Percentiles rank a stretch among this genome's conserved stretches.
Conservation (phyloP, 2,888 invertebrate species). For the Neria commutata region DNA sequence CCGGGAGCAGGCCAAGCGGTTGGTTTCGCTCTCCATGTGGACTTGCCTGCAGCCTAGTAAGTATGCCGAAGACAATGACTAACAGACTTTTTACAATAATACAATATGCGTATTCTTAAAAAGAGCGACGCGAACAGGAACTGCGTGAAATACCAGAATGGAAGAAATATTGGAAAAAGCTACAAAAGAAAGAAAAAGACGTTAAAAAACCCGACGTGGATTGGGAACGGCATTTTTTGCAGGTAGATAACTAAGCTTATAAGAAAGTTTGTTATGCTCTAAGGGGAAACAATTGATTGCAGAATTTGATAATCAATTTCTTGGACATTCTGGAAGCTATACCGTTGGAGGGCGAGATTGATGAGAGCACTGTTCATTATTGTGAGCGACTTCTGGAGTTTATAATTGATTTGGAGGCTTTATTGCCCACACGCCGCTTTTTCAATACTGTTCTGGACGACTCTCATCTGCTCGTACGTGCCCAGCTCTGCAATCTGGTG, state of each 20-base stretch:
- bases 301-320: conserved; percentile 82
- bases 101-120: not conserved
- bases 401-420: conserved; percentile 93
- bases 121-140: conserved; percentile 82
- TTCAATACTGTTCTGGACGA: conserved; percentile 97
- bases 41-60: conserved; percentile 80
- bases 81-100: not conserved
- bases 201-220: conserved; percentile 72
- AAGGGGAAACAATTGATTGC: too few relatives aligned
- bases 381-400: conserved; percentile 96
- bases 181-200: conserved; percentile 78
- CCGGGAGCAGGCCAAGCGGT: conserved; percentile 85
- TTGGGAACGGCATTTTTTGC: conserved; percentile 89
- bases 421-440: conserved; percentile 93
- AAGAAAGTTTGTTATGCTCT: not conserved
- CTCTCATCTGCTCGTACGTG: conserved; percentile 89
- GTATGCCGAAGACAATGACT: conserved; percentile 27
- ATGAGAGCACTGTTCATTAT: conserved; percentile 70
- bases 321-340: conserved; percentile 80
- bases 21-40: conserved; percentile 96
- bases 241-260: conserved; percentile 42
- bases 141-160: conserved; percentile 86
- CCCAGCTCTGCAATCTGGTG: conserved; percentile 79
- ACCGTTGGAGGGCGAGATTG: conserved; percentile 68
- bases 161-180: conserved; percentile 89